Conservation (phyloP, 2,888 invertebrate species). For the Blastobasis lacticolella region DNA sequence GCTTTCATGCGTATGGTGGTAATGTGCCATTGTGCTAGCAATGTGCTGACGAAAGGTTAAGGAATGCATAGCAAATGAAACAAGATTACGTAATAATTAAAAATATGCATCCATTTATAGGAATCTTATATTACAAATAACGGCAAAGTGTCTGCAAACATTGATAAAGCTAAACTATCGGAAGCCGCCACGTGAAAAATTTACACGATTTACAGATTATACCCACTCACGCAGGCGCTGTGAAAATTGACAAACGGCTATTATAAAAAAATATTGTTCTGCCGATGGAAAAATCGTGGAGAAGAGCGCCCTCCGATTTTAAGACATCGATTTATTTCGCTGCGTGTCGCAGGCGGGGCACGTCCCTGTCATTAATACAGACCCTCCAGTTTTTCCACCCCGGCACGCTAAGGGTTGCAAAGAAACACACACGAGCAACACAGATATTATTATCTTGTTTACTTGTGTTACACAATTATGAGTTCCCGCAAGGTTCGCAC, state of each 20-base stretch:
- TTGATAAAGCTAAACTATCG: too few species aligned
- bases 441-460: conserved; percentile 11
- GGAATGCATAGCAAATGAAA: too few species aligned
- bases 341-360: conserved; percentile 34
- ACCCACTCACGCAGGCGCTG: background rate
- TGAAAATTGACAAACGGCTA: conserved; percentile 15
- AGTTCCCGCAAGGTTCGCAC: background rate
- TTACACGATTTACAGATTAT: too few species aligned
- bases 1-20: too few species aligned
- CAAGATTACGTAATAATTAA: too few species aligned
- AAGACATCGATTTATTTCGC: conserved; percentile 47
- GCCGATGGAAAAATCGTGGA: conserved; percentile 35
- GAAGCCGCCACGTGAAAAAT: too few species aligned
- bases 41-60: too few species aligned
- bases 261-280: conserved; percentile 27
- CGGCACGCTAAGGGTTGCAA: conserved; percentile 17
- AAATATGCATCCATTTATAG: too few species aligned
- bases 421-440: conserved; percentile 12
- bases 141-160: too few species aligned
- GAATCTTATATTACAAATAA: too few species aligned
- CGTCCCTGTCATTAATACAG: conserved; percentile 45
- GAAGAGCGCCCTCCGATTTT: conserved; percentile 43
- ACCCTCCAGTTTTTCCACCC: conserved; percentile 32
- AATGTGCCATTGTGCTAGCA: too few species aligned
- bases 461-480: conserved; percentile 10